Base-by-base conservation (phyloP, 1,140 invertebrate genomes). In the Neotoxoptera formosana region DNA sequence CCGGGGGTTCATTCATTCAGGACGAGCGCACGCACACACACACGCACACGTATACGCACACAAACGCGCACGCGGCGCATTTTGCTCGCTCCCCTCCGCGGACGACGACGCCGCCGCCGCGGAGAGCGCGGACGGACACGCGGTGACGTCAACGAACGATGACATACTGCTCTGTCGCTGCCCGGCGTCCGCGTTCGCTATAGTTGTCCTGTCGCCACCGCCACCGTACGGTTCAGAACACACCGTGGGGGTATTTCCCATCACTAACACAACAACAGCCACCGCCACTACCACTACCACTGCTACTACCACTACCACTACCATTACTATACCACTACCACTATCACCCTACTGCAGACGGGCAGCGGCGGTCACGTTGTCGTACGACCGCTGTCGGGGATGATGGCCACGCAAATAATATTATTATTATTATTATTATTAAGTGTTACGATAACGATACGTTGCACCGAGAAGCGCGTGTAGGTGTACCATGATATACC, bases 131-230 rank as follows among this genome's bases (percentile, higher is more conserved):
- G 41, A 84, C 91, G 56, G 34, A 84, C 91, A 48, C n/a, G 81
- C 81, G 81, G 91, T 53, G 91, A 92, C 76, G 91, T 92, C 91
- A 92, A 92, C 91, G 91, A 81, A 47, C 91, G 60, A 81, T 92
- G 91, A 92, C 91, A 92, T 81, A 92, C 91, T 92, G 91, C 45
- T 53, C 67, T n/a, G 67, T 36, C 56, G 67, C n/a, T 34, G 76
- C n/a, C 9, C n/a, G 47, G 76, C n/a, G 8, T 34, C 76, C 41
- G 56, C n/a, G 41, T 48, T 48, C n/a, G 23, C 20, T 48, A n/a
- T 48, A 25, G 41, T 36, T 47, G 91, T 51, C 48, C 48, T n/a
- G 51, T 81, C 60, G 60, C 36, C 23, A n/a, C 56, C 21, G 89
- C 41, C 34, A 41, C 83, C 30, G 60, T 86, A 25, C 25, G 56